Evolutionary conservation across 2,797 vertebrate genomes (phyloP).

Genomic region (Notamacropus eugenii): DNA sequence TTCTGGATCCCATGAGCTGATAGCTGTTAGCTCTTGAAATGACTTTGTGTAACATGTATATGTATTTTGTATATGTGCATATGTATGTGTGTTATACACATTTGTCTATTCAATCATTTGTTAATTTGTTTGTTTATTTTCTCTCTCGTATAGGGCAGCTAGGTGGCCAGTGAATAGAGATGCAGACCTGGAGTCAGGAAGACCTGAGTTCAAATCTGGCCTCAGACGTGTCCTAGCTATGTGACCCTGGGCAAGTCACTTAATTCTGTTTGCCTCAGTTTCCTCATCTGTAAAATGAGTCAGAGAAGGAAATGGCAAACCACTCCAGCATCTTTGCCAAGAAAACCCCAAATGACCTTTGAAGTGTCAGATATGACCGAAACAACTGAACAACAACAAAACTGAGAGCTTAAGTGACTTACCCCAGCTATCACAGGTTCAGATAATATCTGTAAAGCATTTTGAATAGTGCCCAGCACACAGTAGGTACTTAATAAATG

Average conservation of each 20-base stretch:
- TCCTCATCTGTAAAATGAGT: neutral
- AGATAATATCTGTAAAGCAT: neutral
- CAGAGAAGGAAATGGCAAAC: neutral
- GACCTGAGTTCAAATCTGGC: neutral
- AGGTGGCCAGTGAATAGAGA: neutral
- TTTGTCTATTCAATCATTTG: too few relatives aligned
- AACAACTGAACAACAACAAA: neutral
- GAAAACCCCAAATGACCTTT: neutral
- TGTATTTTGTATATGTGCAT: neutral
- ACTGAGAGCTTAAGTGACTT: neutral
- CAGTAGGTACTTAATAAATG: neutral
- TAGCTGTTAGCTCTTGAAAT: neutral
- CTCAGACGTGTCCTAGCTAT: neutral
- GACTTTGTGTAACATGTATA: neutral
- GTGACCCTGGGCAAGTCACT: neutral
- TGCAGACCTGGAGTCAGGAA: neutral
- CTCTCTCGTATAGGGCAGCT: neutral
- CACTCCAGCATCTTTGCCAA: neutral
- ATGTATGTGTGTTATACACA: neutral
- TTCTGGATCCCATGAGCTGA: neutral
- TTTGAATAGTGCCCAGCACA: neutral
- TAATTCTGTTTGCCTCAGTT: neutral
- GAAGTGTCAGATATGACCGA: neutral
- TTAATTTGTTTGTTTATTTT: neutral
- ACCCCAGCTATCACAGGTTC: neutral